Base-by-base conservation (phyloP, 37 sponge, comb jelly and placozoan species). In the Theonella swinhoei region DNA sequence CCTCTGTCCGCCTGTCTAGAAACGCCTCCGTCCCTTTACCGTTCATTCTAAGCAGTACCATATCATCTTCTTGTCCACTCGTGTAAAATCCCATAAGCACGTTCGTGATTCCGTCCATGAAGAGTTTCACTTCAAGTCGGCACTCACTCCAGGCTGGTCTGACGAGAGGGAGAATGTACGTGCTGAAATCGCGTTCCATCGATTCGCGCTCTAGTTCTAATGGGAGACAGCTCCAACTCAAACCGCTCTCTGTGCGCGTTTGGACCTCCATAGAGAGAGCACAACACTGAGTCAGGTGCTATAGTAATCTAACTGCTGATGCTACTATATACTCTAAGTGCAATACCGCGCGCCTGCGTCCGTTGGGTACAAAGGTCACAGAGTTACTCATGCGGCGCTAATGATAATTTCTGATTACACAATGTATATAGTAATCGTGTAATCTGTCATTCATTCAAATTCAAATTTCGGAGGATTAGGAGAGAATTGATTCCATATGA, bases 1-100 rank as follows among this genome's bases (percentile, higher is more conserved):
- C 64, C 72, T 95, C 96, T 19, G 36, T 65, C 22, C 39, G 38
- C 31, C 96, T 72, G 59, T 83, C 78, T 5, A 95, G 74, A 30
- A 95, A 73, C 17, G 31, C 32, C 33, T 92, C 94, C 2, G 96
- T 92, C 33, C 87, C 74, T 2, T 41, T 19, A 1, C 96, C 96
- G 58, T 95, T 85, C 14, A 92, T 41, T 8, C 94, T 74, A 33
- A 95, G 22, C 19, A 95, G 75, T 3, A 88, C 89, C 61, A 64
- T 75, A 25, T 89, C 80, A 24, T 76, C 88, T 26, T 41, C 72
- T 0, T 66, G 42, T 11, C 78, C 80, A 34, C 75, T 72, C 39
- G 33, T 30, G 65, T 85, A 84, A 20, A 84, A 33, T 3, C 42
- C 92, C 39, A 92, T 37, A 1, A 92, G 78, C 24, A 17, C 75